Evolutionary conservation across 2,888 invertebrate species (phyloP), one percentile per base, ranked within the genome.

Genomic region (Diplazon laetatorius): DNA sequence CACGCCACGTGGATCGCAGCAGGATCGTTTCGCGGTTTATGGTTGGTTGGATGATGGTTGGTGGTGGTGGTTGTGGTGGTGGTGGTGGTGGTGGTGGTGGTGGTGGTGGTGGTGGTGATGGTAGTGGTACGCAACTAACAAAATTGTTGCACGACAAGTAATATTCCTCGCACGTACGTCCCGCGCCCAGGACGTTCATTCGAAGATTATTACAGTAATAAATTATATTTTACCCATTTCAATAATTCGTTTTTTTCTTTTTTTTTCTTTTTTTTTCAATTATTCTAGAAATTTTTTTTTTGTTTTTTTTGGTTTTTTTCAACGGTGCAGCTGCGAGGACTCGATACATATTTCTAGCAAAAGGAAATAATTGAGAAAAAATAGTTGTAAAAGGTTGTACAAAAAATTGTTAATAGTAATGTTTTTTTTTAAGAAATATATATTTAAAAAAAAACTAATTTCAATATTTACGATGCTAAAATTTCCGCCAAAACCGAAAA

Each of bases 281-380:
- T 66, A 79, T 68, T 82, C 79, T 82, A 82, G 77, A 80, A 78
- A 76, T 63, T 52, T 75, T 55, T 70, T 70, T 78, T 44, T 73
- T 52, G 39, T 71, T n/a, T n/a, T n/a, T n/a, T n/a, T n/a, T n/a
- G n/a, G n/a, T n/a, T n/a, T n/a, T 63, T 78, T 69, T 30, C 63
- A 14, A 66, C 73, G 75, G 55, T 78, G 60, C 55, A 62, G 71
- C 48, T 71, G 68, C 78, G 76, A 74, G 78, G 71, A 79, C 74
- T 73, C 62, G 52, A 70, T 22, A 16, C 44, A 16, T 35, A 37
- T 60, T 39, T 37, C 42, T 59, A 35, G 14, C 30, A 65, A 72
- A 65, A 76, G n/a, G 20, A 30, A 60, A 72, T 63, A 35, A 44
- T 60, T 60, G 66, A 59, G 68, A 52, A 71, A 66, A 44, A 48